Conservation (phyloP, 2,113 vertebrate genomes). For the Aramus guarauna region DNA sequence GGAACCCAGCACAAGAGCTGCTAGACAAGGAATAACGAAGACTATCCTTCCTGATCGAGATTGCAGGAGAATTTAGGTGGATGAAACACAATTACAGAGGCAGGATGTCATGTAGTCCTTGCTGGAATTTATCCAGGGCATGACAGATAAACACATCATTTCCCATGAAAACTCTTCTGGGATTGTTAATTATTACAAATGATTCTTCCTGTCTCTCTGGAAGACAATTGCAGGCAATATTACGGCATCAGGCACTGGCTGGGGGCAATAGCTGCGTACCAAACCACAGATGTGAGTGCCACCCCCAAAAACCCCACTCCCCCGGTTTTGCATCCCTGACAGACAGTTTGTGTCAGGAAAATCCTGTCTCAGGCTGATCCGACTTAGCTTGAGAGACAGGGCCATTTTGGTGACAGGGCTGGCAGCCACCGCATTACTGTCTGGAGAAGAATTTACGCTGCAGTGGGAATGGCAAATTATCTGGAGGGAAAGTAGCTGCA, state of each 20-base stretch:
- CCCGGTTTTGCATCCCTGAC: not conserved
- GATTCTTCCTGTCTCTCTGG: not conserved
- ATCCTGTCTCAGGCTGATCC: conserved; percentile 66
- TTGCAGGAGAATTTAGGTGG: not conserved
- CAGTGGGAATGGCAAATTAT: conserved; percentile 59
- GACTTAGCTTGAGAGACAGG: conserved; percentile 57
- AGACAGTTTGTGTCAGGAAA: conserved; percentile 54
- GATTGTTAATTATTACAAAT: conserved; percentile 23
- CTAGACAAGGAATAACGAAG: not conserved
- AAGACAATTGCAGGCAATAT: not conserved
- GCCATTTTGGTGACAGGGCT: conserved; percentile 60
- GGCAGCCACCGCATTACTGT: conserved; percentile 59
- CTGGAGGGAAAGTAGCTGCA: conserved; percentile 50
- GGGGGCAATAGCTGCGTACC: not conserved
- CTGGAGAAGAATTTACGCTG: conserved; percentile 50
- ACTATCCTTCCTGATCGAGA: not conserved
- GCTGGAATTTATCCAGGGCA: conserved; percentile 23
- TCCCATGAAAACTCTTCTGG: not conserved
- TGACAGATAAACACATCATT: conserved; percentile 28
- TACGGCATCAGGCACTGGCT: fast-evolving
- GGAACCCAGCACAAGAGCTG: not conserved
- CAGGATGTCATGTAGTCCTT: not conserved
- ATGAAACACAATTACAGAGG: not conserved
- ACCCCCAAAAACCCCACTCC: not conserved
- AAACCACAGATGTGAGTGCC: not conserved